These are phyloP conservation scores for Podabrus alpinus DNA, from an alignment of 2,888 invertebrate species.

Conservation along the genomic window DNA sequence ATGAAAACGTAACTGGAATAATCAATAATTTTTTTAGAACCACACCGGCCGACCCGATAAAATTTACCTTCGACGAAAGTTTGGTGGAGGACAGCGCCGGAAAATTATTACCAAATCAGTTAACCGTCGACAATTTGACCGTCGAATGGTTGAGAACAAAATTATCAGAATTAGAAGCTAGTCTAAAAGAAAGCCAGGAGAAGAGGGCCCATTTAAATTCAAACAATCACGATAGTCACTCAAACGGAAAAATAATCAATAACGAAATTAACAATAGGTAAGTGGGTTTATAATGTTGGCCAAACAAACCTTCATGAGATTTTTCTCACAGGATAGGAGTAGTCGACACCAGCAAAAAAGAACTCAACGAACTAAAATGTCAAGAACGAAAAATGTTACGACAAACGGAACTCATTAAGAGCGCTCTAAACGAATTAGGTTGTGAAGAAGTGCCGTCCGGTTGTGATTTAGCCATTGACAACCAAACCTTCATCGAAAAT, in stretches of 20 bases:
- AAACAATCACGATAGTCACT: constrained; percentile 41
- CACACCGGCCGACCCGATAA: constrained; percentile 74
- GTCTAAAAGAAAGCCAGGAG: constrained; percentile 79
- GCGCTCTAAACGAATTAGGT: constrained; percentile 83
- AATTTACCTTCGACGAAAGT: constrained; percentile 85
- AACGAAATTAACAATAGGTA: constrained; percentile 49
- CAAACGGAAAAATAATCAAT: constrained; percentile 49
- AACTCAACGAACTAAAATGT: constrained; percentile 79
- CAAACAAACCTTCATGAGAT: constrained; percentile 28
- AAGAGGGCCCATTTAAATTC: constrained; percentile 54
- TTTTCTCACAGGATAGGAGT: constrained; percentile 12
- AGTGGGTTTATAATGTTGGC: constrained; percentile 1
- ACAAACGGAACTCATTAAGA: constrained; percentile 81
- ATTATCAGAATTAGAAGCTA: constrained; percentile 75
- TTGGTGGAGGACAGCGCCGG: constrained; percentile 88
- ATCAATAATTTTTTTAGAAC: constrained; percentile 63
- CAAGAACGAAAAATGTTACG: constrained; percentile 81
- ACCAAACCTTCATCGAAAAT: constrained; percentile 66
- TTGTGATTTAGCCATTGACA: constrained; percentile 70
- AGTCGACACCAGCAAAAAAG: constrained; percentile 59
- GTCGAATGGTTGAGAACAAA: constrained; percentile 86
- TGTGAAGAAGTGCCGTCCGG: constrained; percentile 87
- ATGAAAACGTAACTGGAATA: too few relatives aligned
- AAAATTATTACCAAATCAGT: constrained; percentile 80
- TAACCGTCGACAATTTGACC: constrained; percentile 91